Base-by-base conservation (phyloP, 2,888 invertebrate species). In the Nipponacmea schrenckii region DNA sequence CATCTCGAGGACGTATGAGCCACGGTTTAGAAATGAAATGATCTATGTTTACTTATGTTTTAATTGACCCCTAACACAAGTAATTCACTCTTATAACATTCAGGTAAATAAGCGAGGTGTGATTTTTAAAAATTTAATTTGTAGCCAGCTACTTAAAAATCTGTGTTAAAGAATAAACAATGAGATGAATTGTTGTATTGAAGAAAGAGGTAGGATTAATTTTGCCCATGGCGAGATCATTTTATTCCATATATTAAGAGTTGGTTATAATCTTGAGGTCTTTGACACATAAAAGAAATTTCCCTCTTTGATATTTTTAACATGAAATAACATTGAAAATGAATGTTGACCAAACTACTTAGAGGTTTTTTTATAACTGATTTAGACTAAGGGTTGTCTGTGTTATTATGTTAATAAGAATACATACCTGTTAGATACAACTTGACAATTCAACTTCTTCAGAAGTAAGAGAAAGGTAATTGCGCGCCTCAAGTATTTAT, bases 261-360 rank as follows among this genome's bases (percentile, higher is more conserved):
- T 10, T 56, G 24, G 56, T 56, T 24, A 56, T 56, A 56, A 56
- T 56, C 56, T 24, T 14, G 4, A 24, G 10, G 20, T 14, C 24
- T 24, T 56, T 56, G 14, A 24, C 56, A 56, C 56, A 56, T 56
- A 24, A 56, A 56, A 56, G 56, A 20, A 56, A 14, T 24, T 56
- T 24, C 20, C 14, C 20, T 17, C 56, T 56, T 56, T 56, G 56
- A 56, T 56, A 56, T 56, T 56, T 56, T 56, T 12, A 24, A 56
- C 56, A 56, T 56, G 56, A 56, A 56, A 56, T 56, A 56, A 56
- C 56, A 56, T 56, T 56, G 56, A 56, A 56, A 56, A 24, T 56
- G 56, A 56, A 56, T 56, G 56, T 56, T 20, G 56, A 56, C 56
- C 20, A 56, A 56, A 56, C 24, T 56, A 56, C 56, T 56, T 56